phyloP scores from a whole-genome alignment of 1,140 invertebrate genomes.

The Globodera ellingtonae region DNA sequence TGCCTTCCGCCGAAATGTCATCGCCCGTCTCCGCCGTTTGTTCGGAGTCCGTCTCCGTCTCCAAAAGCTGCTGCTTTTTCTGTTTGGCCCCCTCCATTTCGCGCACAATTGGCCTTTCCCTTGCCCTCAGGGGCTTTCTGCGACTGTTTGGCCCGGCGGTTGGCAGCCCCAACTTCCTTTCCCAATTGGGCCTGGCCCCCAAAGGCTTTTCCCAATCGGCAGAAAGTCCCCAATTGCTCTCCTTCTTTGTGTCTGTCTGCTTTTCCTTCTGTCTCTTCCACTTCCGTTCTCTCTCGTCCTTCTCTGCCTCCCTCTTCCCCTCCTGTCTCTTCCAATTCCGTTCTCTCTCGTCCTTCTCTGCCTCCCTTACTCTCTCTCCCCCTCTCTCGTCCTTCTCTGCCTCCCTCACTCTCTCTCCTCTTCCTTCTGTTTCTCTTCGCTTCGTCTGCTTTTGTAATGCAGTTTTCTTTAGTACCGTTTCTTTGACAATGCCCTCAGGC shows the following conservation, averaged over 20 bases:
- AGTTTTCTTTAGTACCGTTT: not conserved
- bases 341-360: not conserved
- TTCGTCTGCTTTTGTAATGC: not conserved
- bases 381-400: not conserved
- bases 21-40: too few species aligned
- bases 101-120: not conserved
- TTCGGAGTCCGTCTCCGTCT: not conserved
- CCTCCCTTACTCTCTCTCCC: not conserved
- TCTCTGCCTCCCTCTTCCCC: not conserved
- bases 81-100: not conserved
- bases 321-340: not conserved
- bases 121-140: not conserved
- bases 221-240: not conserved
- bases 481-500: not conserved
- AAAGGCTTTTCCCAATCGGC: not conserved
- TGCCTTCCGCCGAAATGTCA: not conserved
- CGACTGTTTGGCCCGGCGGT: not conserved
- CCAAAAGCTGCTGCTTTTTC: not conserved
- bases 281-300: not conserved
- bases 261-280: not conserved
- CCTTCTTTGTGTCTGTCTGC: not conserved
- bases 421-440: not conserved
- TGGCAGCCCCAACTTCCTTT: too few species aligned
- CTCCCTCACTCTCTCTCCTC: not conserved
- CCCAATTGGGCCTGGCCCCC: too few species aligned